A percentile compares a stretch with the other conserved stretches of the same genome.
Conservation (phyloP, 2,888 invertebrate genomes). For the Nezara viridula region DNA sequence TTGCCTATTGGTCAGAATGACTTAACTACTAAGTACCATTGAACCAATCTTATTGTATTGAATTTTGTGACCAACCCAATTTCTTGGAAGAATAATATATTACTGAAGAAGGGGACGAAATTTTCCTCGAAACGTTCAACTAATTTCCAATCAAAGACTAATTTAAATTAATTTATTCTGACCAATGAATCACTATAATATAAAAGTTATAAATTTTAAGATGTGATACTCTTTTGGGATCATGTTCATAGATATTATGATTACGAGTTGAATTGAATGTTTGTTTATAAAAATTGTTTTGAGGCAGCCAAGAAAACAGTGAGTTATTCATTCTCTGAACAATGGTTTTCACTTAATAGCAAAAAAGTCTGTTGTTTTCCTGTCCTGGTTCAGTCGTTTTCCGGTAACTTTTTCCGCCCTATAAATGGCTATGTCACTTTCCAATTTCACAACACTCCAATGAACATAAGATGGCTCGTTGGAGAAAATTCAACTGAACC, state of each 20-base stretch:
- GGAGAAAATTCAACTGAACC: not conserved
- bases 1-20: no score
- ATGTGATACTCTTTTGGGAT: not conserved
- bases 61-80: no score
- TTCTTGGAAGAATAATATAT: no score
- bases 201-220: not conserved
- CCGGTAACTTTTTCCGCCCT: constrained; percentile 15
- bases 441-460: constrained; percentile 19
- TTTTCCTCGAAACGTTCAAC: no score
- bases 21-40: no score
- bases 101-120: no score
- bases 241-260: not conserved
- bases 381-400: constrained; percentile 8
- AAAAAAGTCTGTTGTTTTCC: not conserved
- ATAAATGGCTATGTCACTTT: constrained; percentile 9
- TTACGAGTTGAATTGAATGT: not conserved
- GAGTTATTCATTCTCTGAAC: not conserved
- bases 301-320: not conserved
- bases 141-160: no score
- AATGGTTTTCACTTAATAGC: not conserved
- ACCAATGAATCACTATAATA: no score
- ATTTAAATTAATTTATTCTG: no score
- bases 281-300: not conserved
- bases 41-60: no score
- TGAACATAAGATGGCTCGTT: constrained; percentile 1